phyloP scores from a whole-genome alignment of 1,140 invertebrate genomes.

The Eupristina koningsbergeri region DNA sequence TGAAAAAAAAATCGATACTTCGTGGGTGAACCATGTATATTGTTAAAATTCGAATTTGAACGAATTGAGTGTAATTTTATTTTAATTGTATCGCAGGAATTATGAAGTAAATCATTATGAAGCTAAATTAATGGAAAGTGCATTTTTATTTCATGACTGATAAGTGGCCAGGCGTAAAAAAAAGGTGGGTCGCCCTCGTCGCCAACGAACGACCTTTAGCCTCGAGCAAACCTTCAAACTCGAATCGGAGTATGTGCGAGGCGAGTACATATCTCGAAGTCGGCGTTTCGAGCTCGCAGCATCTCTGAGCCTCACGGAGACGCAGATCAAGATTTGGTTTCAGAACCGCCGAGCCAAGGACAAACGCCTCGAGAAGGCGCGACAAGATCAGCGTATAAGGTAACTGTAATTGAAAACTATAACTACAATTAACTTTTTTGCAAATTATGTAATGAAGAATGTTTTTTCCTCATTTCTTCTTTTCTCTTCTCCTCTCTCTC shows the following conservation, averaged over 20 bases:
- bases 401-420: neutral
- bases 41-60: too few relatives aligned
- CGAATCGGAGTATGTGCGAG: slow-evolving; percentile 91
- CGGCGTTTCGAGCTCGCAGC: slow-evolving; percentile 90
- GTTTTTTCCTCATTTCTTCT: neutral
- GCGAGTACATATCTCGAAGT: slow-evolving; percentile 92
- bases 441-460: too few relatives aligned
- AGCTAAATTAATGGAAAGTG: neutral
- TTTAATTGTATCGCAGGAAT: too few relatives aligned
- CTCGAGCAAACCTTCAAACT: slow-evolving; percentile 92
- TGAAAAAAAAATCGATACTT: too few relatives aligned
- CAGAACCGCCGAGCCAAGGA: slow-evolving; percentile 96
- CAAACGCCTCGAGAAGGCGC: slow-evolving; percentile 95
- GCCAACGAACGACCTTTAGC: slow-evolving; percentile 95
- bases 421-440: too few relatives aligned
- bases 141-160: neutral
- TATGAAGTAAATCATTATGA: too few relatives aligned
- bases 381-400: slow-evolving; percentile 78
- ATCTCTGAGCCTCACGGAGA: slow-evolving; percentile 87
- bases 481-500: too few relatives aligned
- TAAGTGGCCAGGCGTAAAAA: slow-evolving; percentile 87
- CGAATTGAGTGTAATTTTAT: too few relatives aligned
- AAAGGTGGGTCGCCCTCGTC: slow-evolving; percentile 87
- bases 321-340: slow-evolving; percentile 98
- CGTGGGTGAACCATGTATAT: too few relatives aligned